These are phyloP conservation scores for Calliphora vomitoria DNA, from an alignment of 2,888 invertebrate genomes.

Conservation along the genomic window DNA sequence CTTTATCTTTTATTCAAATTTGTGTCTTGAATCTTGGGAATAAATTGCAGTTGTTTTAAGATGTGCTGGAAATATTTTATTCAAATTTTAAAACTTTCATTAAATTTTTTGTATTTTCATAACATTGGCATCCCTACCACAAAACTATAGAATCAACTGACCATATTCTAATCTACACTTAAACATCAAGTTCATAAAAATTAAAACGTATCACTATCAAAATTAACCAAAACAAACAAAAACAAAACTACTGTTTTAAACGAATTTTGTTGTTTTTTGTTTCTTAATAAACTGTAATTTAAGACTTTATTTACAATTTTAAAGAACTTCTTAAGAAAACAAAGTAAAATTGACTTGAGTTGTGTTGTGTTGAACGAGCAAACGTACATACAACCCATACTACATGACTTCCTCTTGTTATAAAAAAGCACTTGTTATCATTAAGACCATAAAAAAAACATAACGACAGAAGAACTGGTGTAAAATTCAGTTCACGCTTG, in stretches of 20 bases:
- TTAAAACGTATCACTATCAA: slow-evolving; percentile 39
- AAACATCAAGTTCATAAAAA: slow-evolving; percentile 57
- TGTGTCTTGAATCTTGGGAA: too few relatives aligned
- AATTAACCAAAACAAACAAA: slow-evolving; percentile 22
- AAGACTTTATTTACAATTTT: slow-evolving; percentile 47
- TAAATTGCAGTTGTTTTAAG: too few relatives aligned
- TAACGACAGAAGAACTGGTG: slow-evolving; percentile 53
- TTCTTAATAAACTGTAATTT: slow-evolving; percentile 70
- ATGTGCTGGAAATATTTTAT: too few relatives aligned
- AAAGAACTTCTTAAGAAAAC: slow-evolving; percentile 66
- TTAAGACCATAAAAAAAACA: slow-evolving; percentile 59
- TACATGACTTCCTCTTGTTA: slow-evolving; percentile 68
- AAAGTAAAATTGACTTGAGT: background rate
- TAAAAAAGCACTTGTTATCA: slow-evolving; percentile 73
- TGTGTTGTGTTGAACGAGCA: background rate
- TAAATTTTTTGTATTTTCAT: background rate
- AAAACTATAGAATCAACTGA: background rate
- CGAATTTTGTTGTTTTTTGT: slow-evolving; percentile 39
- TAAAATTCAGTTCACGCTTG: slow-evolving; percentile 70
- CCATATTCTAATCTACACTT: slow-evolving; percentile 42
- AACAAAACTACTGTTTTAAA: slow-evolving; percentile 75
- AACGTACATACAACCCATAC: background rate
- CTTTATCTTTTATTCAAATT: too few relatives aligned
- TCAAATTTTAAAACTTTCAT: background rate
- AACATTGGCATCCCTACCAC: slow-evolving; percentile 40